phyloP scores from a whole-genome alignment of 2,113 vertebrate genomes.

The Cynoglossus semilaevis region DNA sequence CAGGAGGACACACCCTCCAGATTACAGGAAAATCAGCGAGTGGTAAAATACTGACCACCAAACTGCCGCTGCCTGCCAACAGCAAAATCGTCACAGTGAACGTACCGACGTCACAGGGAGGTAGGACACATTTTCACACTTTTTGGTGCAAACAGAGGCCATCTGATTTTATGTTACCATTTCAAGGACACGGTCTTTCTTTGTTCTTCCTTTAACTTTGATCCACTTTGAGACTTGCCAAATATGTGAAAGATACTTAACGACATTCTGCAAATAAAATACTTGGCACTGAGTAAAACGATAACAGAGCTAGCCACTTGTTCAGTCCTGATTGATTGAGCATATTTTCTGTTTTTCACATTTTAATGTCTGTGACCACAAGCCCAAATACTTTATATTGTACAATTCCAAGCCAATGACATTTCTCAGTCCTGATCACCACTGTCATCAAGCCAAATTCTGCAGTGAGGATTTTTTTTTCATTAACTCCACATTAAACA shows the following conservation, averaged over 20 bases:
- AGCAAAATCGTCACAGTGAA: conserved; percentile 99
- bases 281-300: conserved; percentile 32
- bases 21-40: conserved; percentile 91
- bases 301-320: conserved; percentile 6
- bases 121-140: conserved; percentile 75
- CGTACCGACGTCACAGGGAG: conserved; percentile 97
- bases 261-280: conserved; percentile 39
- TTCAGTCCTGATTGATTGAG: not conserved
- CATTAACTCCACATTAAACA: not conserved
- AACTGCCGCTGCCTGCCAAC: conserved; percentile 96
- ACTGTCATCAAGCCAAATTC: conserved; percentile 13
- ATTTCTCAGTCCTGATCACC: conserved; percentile 32
- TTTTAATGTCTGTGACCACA: conserved; percentile 13
- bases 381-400: conserved; percentile 24
- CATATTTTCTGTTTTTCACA: conserved; percentile 19
- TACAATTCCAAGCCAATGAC: conserved; percentile 28
- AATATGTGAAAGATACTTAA: conserved; percentile 29
- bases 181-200: conserved; percentile 28
- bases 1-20: conserved; percentile 92
- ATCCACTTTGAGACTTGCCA: conserved; percentile 31
- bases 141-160: conserved; percentile 1
- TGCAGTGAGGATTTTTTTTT: not conserved
- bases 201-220: conserved; percentile 30
- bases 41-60: conserved; percentile 93
- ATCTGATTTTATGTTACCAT: conserved; percentile 15